A percentile compares a stretch with the other conserved stretches of the same genome.
These are phyloP conservation scores for Bombyx huttoni DNA, from an alignment of 2,888 invertebrate genomes.

Conservation along the genomic window DNA sequence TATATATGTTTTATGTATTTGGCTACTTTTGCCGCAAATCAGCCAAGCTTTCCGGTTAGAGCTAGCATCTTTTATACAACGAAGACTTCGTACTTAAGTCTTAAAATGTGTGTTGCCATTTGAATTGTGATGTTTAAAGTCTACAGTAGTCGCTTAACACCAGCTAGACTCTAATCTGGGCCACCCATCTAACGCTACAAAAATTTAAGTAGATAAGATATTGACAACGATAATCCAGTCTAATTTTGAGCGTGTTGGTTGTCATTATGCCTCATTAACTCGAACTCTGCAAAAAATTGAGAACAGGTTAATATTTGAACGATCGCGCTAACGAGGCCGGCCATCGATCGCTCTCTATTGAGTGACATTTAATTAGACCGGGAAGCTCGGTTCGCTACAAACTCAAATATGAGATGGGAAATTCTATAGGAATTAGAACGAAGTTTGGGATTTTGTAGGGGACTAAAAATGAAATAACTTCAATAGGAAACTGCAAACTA, in stretches of 20 bases:
- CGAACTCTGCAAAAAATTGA: background rate
- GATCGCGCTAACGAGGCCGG: constrained; percentile 4
- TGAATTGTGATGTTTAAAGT: no score
- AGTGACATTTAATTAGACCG: constrained; percentile 22
- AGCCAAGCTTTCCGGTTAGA: no score
- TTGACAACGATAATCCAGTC: background rate
- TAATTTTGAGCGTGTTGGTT: background rate
- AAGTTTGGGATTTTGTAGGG: background rate
- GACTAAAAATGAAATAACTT: background rate
- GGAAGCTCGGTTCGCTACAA: constrained; percentile 10
- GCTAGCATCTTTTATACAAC: no score
- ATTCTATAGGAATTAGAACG: background rate
- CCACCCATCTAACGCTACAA: no score
- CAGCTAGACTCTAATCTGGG: no score
- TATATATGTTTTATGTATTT: no score
- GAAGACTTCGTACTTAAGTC: no score
- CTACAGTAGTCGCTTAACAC: no score
- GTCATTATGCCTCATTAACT: background rate
- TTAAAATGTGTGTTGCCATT: no score
- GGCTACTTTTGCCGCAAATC: no score
- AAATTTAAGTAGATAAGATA: no score
- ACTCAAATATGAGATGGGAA: constrained; percentile 1
- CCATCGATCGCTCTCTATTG: constrained; percentile 12
- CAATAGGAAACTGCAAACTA: background rate
- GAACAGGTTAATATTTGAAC: background rate